A percentile compares a stretch with the other conserved stretches of the same genome.
phyloP scores from a whole-genome alignment of 2,888 invertebrate species.

The Lasioglossum morio region DNA sequence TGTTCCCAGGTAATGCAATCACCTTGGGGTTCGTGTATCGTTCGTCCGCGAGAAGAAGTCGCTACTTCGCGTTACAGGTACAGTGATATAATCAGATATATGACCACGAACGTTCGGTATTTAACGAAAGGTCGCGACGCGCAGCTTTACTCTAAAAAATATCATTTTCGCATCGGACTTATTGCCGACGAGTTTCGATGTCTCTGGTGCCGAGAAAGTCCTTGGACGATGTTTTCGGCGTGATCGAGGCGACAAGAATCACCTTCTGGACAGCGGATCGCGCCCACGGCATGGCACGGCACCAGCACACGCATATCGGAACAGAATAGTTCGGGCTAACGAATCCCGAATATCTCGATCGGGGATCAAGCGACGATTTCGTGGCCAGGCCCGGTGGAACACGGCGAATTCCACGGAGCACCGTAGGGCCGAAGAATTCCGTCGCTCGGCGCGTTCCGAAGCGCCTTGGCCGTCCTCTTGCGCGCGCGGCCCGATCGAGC shows the following conservation, averaged over 20 bases:
- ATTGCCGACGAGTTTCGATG: background rate
- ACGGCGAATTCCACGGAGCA: constrained; percentile 60
- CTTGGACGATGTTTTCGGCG: background rate
- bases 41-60: background rate
- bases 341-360: constrained; percentile 53
- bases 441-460: constrained; percentile 67
- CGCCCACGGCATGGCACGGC: background rate
- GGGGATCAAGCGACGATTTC: constrained; percentile 42
- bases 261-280: constrained; percentile 13
- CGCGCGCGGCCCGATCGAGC: constrained; percentile 59
- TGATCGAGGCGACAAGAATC: background rate
- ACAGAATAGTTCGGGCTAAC: constrained; percentile 41
- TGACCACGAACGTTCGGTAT: background rate
- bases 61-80: too few species aligned
- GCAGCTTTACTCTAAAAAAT: background rate
- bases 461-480: constrained; percentile 21
- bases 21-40: background rate
- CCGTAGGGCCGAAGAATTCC: constrained; percentile 57
- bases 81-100: too few species aligned
- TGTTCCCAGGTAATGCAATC: background rate
- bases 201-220: background rate
- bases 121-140: background rate
- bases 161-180: background rate
- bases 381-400: constrained; percentile 30
- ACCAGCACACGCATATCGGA: constrained; percentile 34